Evolutionary conservation across 2,888 invertebrate species (phyloP), one percentile per base, ranked within the genome.

Genomic region (Aphrophora alni): DNA sequence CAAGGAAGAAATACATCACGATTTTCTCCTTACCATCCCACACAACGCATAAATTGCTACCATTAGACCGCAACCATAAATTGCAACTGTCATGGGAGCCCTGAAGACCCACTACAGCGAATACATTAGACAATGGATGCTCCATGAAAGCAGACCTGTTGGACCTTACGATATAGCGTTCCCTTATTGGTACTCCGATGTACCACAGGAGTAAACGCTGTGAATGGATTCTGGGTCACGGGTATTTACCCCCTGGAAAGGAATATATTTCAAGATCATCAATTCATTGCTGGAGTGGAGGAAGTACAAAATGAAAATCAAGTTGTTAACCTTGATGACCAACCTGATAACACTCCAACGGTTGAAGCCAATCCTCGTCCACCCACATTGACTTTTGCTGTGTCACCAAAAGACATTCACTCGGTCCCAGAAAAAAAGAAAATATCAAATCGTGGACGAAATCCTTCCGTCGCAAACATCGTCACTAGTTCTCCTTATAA

Each of bases 111-210:
- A 74, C 38, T 82, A 82, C 25, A 72, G 75, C 83, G 85, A 87
- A 77, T 83, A 85, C 85, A 83, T 87, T 77, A 78, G 85, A 7
- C 82, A 82, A 80, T 86, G 84, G 85, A 83, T 87, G 28, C 81
- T 85, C 75, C 79, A 86, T 77, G 86, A 85, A 21, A 69, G 78
- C 51, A 73, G 82, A 25, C 77, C 83, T 59, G 68, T 85, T 7
- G 82, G 74, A 25, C 82, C 78, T 24, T 84, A 83, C 82, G 83
- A 85, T 44, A 80, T 86, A 21, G 82, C 78, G 14, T n/a, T 68
- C 68, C 4, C 68, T 68, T 24, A 68, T 68, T 68, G 68, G 68
- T 5, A 68, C 28, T 86, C 59, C 85, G 85, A 83, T 77, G 77
- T 12, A 84, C 83, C 74, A 85, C 85, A 59, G 82, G 71, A 14